A percentile compares a stretch with the other conserved stretches of the same genome.
These are phyloP conservation scores for Drosophila insularis DNA, from an alignment of 1,140 invertebrate species.

Conservation along the genomic window DNA sequence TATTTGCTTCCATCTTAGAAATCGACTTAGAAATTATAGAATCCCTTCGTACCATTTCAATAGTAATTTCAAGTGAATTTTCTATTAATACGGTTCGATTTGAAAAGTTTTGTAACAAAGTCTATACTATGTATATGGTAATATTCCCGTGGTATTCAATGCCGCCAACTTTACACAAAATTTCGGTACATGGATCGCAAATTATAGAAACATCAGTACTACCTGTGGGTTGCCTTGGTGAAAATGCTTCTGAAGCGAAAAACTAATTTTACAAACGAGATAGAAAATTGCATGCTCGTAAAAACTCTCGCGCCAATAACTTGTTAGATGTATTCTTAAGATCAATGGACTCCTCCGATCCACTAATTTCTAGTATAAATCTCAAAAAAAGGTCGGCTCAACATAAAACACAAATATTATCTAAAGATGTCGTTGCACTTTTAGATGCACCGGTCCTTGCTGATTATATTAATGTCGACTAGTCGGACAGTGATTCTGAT, in stretches of 20 bases:
- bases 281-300: no score
- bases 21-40: neutral
- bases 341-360: constrained; percentile 14
- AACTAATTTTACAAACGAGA: no score
- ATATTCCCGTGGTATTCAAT: constrained; percentile 30
- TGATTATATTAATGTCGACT: constrained; percentile 12
- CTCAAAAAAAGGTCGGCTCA: no score
- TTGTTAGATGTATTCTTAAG: neutral
- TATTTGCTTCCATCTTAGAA: constrained; percentile 2
- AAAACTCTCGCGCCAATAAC: neutral
- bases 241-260: constrained; percentile 9
- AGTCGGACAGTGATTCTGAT: constrained; percentile 5
- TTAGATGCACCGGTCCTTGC: constrained; percentile 15
- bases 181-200: constrained; percentile 9
- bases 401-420: no score
- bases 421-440: neutral
- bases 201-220: constrained; percentile 13
- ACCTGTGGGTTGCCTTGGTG: constrained; percentile 22
- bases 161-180: constrained; percentile 29
- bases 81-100: neutral
- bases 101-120: neutral
- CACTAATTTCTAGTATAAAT: no score
- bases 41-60: neutral
- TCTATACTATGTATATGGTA: constrained; percentile 10
- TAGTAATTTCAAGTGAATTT: neutral